Evolutionary conservation across 2,797 vertebrate genomes (phyloP).

Genomic region (Margarornis squamiger): DNA sequence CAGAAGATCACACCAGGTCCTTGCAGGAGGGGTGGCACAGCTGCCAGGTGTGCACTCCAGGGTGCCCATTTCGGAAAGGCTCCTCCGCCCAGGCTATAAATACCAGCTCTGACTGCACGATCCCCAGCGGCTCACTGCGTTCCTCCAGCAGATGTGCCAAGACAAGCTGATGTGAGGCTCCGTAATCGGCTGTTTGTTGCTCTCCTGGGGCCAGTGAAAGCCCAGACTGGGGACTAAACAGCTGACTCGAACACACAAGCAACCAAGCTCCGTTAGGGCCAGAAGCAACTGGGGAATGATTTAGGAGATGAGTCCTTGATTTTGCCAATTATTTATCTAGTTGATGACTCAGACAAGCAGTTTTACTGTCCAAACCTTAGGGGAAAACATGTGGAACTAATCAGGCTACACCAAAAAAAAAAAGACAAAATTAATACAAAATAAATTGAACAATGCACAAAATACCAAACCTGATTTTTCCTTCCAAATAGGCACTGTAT

Average conservation of each 20-base stretch:
- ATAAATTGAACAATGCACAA: rapidly evolving
- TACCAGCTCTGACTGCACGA: neutral
- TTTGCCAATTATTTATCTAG: constrained; percentile 65
- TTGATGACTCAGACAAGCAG: constrained; percentile 61
- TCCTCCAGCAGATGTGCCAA: constrained; percentile 51
- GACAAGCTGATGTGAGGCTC: constrained; percentile 31
- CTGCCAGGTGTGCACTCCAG: neutral
- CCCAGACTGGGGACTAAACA: constrained; percentile 37
- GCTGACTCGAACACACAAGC: neutral
- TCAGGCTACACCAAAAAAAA: constrained; percentile 4
- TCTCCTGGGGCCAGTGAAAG: constrained; percentile 6
- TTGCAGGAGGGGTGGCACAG: neutral
- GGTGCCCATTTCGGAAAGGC: neutral
- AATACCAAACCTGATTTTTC: neutral
- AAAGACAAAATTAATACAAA: neutral
- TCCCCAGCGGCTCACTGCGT: neutral
- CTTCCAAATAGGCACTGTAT: neutral
- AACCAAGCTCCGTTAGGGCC: neutral
- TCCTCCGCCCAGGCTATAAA: neutral
- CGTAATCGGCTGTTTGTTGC: neutral
- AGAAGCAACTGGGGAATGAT: constrained; percentile 28
- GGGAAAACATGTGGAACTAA: constrained; percentile 57
- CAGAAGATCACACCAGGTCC: rapidly evolving
- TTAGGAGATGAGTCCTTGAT: constrained; percentile 48
- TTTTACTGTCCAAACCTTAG: constrained; percentile 39